Conservation (phyloP, 1,140 invertebrate species). For the Drosophila azteca region DNA sequence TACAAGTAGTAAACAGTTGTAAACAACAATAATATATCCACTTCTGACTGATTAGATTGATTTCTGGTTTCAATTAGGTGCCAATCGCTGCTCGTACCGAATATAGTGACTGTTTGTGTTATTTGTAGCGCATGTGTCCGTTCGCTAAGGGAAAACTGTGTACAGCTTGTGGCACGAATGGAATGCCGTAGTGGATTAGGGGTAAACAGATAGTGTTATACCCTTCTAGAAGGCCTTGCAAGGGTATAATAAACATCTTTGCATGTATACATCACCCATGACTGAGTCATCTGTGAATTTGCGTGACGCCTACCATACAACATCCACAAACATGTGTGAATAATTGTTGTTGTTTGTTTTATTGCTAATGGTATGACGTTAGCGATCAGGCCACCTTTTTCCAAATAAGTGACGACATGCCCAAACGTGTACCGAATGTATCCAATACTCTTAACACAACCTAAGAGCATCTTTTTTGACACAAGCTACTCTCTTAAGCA, state of each 20-base stretch:
- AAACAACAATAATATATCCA: neutral
- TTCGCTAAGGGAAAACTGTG: no score
- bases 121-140: no score
- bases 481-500: conserved; percentile 15
- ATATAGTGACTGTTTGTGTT: no score
- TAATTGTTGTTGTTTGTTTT: conserved; percentile 40
- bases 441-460: conserved; percentile 7
- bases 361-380: conserved; percentile 55
- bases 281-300: conserved; percentile 33
- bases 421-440: conserved; percentile 9
- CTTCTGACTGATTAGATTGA: no score
- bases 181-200: no score
- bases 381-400: conserved; percentile 74
- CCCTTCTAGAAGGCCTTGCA: no score
- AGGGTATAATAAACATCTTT: conserved; percentile 14
- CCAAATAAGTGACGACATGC: conserved; percentile 23
- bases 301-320: conserved; percentile 2
- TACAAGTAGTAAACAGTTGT: no score
- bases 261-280: neutral
- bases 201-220: no score
- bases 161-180: no score
- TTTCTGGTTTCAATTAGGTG: no score
- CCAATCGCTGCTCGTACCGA: no score
- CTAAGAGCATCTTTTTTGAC: conserved; percentile 29
- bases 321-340: conserved; percentile 37